These are phyloP conservation scores for Lates calcarifer DNA, from an alignment of 2,113 vertebrate genomes.

Conservation along the genomic window DNA sequence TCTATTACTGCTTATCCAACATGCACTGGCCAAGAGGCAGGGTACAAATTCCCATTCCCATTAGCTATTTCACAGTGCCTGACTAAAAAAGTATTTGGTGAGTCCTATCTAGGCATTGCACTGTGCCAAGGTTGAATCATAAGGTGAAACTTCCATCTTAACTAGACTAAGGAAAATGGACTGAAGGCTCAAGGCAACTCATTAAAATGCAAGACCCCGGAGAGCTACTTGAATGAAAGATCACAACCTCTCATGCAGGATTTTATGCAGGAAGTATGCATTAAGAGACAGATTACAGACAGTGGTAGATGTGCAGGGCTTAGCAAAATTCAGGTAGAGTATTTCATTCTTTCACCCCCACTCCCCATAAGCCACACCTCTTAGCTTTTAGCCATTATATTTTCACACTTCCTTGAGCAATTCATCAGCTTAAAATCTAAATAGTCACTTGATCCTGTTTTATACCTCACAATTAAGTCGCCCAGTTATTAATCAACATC, in stretches of 20 bases:
- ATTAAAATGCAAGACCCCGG: slow-evolving; percentile 65
- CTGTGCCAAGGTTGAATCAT: slow-evolving; percentile 43
- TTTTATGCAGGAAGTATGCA: slow-evolving; percentile 51
- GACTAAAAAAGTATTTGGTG: not conserved
- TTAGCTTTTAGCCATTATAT: slow-evolving; percentile 11
- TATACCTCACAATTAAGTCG: not conserved
- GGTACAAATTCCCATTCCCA: not conserved
- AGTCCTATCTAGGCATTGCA: not conserved
- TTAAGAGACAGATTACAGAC: slow-evolving; percentile 62
- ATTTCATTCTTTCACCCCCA: slow-evolving; percentile 13
- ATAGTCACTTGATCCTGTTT: not conserved
- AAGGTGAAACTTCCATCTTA: slow-evolving; percentile 51
- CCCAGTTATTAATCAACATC: not conserved
- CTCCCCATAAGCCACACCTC: slow-evolving; percentile 10
- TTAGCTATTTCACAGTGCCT: not conserved
- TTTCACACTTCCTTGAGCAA: not conserved
- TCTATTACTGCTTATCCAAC: not conserved
- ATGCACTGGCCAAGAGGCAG: not conserved
- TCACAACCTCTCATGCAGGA: slow-evolving; percentile 56
- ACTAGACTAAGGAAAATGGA: slow-evolving; percentile 43
- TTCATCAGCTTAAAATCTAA: slow-evolving; percentile 25
- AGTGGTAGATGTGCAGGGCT: slow-evolving; percentile 32
- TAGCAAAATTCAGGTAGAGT: slow-evolving; percentile 19
- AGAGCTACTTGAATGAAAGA: slow-evolving; percentile 60
- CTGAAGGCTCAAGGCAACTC: slow-evolving; percentile 59